Conservation (phyloP, 2,888 invertebrate genomes). For the Acanthococcus lagerstroemiae region DNA sequence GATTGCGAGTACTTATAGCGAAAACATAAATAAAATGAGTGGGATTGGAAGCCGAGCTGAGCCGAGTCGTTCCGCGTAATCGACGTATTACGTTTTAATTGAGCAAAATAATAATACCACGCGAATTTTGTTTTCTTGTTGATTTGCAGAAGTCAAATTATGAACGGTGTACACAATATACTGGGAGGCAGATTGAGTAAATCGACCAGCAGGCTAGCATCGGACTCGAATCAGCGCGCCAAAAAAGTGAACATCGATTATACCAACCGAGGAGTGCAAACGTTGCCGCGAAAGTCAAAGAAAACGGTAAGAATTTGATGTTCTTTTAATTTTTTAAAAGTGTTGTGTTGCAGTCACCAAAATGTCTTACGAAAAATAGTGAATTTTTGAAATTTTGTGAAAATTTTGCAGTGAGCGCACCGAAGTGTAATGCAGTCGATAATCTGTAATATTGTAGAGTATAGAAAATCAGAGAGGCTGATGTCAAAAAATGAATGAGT, state of each 20-base stretch:
- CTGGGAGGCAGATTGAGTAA: constrained; percentile 68
- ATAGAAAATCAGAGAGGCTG: no score
- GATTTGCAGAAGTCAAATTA: constrained; percentile 48
- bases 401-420: no score
- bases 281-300: constrained; percentile 54
- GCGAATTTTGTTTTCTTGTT: background rate
- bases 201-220: constrained; percentile 59
- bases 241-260: constrained; percentile 29
- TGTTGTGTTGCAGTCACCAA: no score
- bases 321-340: background rate
- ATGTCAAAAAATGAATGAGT: no score
- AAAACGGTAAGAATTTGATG: constrained; percentile 7
- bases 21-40: background rate
- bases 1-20: background rate
- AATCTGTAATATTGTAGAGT: no score
- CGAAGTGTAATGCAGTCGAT: no score
- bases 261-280: constrained; percentile 46
- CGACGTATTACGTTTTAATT: background rate
- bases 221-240: constrained; percentile 43
- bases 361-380: no score
- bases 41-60: no score
- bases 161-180: constrained; percentile 51
- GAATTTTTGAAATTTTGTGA: no score
- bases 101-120: background rate
- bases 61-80: background rate